These are phyloP conservation scores for Hassar affinis DNA, from an alignment of 2,113 vertebrate genomes.

Conservation along the genomic window DNA sequence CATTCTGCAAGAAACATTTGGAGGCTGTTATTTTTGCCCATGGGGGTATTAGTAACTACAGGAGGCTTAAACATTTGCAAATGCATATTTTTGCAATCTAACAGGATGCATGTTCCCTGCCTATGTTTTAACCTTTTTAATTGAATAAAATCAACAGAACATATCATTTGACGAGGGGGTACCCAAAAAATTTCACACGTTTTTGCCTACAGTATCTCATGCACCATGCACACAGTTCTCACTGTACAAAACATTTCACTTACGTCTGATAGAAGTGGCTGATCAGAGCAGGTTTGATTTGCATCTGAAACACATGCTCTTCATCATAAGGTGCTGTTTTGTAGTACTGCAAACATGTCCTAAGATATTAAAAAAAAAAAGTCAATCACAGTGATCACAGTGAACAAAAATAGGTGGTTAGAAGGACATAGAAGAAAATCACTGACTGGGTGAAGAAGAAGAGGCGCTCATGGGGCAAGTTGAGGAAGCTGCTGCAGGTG, in stretches of 20 bases:
- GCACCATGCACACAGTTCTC: neutral
- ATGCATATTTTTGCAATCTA: neutral
- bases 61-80: neutral
- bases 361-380: conserved; percentile 55
- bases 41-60: neutral
- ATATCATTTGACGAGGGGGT: neutral
- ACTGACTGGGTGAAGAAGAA: conserved; percentile 89
- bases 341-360: conserved; percentile 90
- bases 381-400: neutral
- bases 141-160: neutral
- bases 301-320: conserved; percentile 84
- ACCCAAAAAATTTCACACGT: neutral
- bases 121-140: neutral
- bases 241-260: conserved; percentile 35
- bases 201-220: neutral
- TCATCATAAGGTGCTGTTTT: conserved; percentile 84
- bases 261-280: conserved; percentile 89
- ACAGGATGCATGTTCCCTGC: neutral
- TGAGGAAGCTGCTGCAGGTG: conserved; percentile 83
- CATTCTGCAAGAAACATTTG: neutral
- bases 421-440: neutral
- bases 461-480: conserved; percentile 84
- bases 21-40: neutral
- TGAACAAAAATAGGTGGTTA: neutral
- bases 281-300: conserved; percentile 80